Evolutionary conservation across 2,797 vertebrate species (phyloP), one percentile per base, ranked within the genome.

Genomic region (Bovichtus diacanthus): DNA sequence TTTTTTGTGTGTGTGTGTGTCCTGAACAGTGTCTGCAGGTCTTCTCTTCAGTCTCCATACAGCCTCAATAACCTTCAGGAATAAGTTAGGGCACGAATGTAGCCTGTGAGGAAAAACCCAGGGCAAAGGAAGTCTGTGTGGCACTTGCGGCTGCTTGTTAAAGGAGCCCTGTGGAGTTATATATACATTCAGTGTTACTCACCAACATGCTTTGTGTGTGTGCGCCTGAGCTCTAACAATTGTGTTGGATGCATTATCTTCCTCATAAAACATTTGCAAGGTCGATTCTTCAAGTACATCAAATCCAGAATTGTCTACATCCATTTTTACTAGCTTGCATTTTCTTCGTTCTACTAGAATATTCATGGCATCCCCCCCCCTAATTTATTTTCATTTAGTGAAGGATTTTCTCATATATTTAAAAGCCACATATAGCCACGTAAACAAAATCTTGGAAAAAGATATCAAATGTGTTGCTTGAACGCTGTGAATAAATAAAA

Each of bases 301-400:
- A 34, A 0, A 34, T 34, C 7, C 31, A 34, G 31, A 31, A 34
- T 31, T 34, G 31, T 34, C 34, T 9, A 34, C 8, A 34, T 34
- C 6, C 34, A 34, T 6, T 34, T 34, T 34, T 34, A 34, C 31
- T 34, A 34, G 34, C 31, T 34, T 8, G 34, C 34, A 34, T 31
- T 34, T 31, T 9, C 34, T 31, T 9, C 34, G 31, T 34, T 31
- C 34, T 34, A 34, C 7, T 34, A 34, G 31, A 34, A 31, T 34
- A 31, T 34, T 34, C 7, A 34, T 34, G 34, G 34, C 31, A 34
- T 31, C 34, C 6, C 6, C 34, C 34, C 31, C 5, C 27, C 27
- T 27, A 27, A n/a, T n/a, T n/a, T n/a, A n/a, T n/a, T n/a, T n/a
- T 34, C 31, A 55, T 62, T 80, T 67, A 56, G 18, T 47, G 64